Evolutionary conservation across 1,140 invertebrate genomes (phyloP).

Genomic region (Sipha flava): DNA sequence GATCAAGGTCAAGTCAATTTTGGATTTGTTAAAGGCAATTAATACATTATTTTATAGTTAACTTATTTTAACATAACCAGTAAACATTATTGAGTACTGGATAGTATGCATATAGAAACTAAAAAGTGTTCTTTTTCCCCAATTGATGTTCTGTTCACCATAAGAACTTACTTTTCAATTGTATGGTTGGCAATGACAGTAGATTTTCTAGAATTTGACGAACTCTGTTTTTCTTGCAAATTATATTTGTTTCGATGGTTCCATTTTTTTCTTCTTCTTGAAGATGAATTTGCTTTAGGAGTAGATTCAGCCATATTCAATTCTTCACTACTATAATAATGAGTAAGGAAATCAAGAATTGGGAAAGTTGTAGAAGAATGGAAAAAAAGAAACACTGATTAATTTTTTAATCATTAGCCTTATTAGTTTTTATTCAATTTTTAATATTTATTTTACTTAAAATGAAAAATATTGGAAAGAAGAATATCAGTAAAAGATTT

Average conservation of each 20-base stretch:
- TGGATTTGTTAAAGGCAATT: constrained; percentile 25
- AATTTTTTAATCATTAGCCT: constrained; percentile 26
- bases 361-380: constrained; percentile 16
- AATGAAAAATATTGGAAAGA: constrained; percentile 18
- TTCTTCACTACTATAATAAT: constrained; percentile 31
- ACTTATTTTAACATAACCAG: not conserved
- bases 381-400: constrained; percentile 32
- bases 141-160: not conserved
- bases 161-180: constrained; percentile 29
- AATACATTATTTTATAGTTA: not conserved
- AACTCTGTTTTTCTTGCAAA: constrained; percentile 17
- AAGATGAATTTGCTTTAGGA: constrained; percentile 8
- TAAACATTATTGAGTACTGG: not conserved
- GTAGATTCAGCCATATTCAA: not conserved
- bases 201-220: constrained; percentile 28
- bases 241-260: constrained; percentile 29
- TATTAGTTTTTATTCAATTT: constrained; percentile 26
- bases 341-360: constrained; percentile 9
- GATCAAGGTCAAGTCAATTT: constrained; percentile 32
- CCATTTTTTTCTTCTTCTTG: constrained; percentile 28
- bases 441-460: not conserved
- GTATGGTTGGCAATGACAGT: constrained; percentile 21
- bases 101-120: constrained; percentile 9
- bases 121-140: constrained; percentile 30
- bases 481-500: constrained; percentile 19